Conservation (phyloP, 2,797 vertebrate genomes). For the Aldrovandia affinis region DNA sequence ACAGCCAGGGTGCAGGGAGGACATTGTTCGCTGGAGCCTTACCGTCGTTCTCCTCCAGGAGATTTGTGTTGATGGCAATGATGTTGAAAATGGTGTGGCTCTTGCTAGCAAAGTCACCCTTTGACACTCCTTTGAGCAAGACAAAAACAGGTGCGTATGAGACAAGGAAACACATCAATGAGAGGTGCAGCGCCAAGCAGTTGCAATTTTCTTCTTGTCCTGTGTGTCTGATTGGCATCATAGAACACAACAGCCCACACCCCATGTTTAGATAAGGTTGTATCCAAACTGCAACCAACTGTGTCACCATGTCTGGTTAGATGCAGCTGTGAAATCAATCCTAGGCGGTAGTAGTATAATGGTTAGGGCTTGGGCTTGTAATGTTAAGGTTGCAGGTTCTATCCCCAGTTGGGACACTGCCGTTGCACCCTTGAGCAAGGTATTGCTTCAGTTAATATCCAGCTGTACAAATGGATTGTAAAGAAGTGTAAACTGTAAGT, state of each 20-base stretch:
- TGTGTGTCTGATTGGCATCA: background rate
- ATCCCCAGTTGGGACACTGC: too few relatives aligned
- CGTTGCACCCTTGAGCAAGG: too few relatives aligned
- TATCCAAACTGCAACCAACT: too few relatives aligned
- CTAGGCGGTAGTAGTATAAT: too few relatives aligned
- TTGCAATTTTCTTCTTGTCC: background rate
- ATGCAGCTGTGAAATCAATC: too few relatives aligned
- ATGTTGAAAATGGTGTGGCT: slow-evolving; percentile 57
- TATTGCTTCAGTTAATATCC: too few relatives aligned
- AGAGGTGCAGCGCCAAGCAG: background rate
- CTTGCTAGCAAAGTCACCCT: slow-evolving; percentile 54
- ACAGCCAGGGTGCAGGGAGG: background rate
- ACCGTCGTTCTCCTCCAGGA: slow-evolving; percentile 28
- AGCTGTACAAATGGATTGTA: too few relatives aligned
- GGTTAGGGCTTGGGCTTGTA: too few relatives aligned
- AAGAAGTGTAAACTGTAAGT: too few relatives aligned
- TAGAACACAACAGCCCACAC: background rate
- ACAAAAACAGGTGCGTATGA: background rate
- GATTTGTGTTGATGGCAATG: slow-evolving; percentile 45
- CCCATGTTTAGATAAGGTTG: background rate
- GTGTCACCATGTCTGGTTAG: too few relatives aligned
- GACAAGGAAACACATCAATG: background rate
- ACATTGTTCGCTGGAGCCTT: background rate
- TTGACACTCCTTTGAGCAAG: slow-evolving; percentile 51
- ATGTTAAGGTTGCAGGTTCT: too few relatives aligned